A percentile compares a stretch with the other conserved stretches of the same genome.
Evolutionary conservation across 2,888 invertebrate genomes (phyloP).

Genomic region (Ornithoptera priamus): DNA sequence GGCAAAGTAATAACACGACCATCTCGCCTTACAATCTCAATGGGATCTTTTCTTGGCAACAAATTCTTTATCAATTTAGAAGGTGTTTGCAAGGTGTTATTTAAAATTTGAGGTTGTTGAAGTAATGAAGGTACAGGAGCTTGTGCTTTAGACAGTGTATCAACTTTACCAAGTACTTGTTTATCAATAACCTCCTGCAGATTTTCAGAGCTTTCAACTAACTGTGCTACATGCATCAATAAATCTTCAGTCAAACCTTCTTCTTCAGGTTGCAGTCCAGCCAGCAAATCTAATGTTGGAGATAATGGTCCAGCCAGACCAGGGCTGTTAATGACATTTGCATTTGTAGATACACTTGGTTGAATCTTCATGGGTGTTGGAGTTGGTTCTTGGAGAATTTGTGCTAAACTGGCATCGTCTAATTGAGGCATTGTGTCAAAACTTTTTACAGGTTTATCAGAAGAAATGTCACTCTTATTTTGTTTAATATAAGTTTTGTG

Average conservation of each 20-base stretch:
- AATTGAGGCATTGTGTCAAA: conserved; percentile 71
- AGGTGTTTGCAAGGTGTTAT: conserved; percentile 14
- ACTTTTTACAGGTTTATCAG: conserved; percentile 56
- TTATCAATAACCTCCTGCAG: conserved; percentile 87
- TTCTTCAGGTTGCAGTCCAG: conserved; percentile 82
- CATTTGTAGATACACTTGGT: conserved; percentile 49
- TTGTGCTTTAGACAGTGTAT: conserved; percentile 48
- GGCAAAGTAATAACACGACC: conserved; percentile 89
- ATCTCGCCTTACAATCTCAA: conserved; percentile 86
- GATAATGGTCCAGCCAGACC: conserved; percentile 78
- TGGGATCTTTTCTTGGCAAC: conserved; percentile 77
- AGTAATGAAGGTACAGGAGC: conserved; percentile 35
- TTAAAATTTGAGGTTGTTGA: conserved; percentile 37
- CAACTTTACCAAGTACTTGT: conserved; percentile 78
- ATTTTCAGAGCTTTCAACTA: conserved; percentile 84
- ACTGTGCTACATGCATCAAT: conserved; percentile 85
- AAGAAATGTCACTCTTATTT: conserved; percentile 42
- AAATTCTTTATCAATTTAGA: conserved; percentile 50
- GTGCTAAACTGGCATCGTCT: conserved; percentile 74
- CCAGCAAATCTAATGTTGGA: conserved; percentile 79
- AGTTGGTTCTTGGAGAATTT: conserved; percentile 71
- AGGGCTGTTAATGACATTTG: conserved; percentile 69
- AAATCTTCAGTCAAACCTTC: conserved; percentile 85
- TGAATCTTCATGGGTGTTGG: conserved; percentile 57
- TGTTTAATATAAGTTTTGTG: conserved; percentile 53